Evolutionary conservation across 1,140 invertebrate genomes (phyloP).

Genomic region (Trachymyrmex septentrionalis): DNA sequence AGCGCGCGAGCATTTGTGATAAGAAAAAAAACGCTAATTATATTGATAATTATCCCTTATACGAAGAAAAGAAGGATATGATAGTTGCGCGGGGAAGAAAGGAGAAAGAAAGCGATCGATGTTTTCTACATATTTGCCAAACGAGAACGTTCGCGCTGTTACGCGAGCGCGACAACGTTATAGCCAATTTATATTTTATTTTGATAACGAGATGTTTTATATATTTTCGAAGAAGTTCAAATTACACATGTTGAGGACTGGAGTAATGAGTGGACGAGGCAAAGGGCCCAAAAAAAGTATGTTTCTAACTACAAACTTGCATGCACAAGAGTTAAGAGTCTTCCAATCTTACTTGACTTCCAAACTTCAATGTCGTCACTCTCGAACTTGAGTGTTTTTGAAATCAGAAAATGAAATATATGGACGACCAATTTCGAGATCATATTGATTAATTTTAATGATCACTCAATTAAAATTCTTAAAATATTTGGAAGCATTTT

Average conservation of each 20-base stretch:
- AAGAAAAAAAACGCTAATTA: constrained; percentile 25
- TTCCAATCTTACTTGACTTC: not conserved
- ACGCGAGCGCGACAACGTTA: constrained; percentile 70
- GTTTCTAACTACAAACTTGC: constrained; percentile 37
- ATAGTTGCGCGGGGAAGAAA: constrained; percentile 49
- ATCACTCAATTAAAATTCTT: not conserved
- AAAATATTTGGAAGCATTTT: not conserved
- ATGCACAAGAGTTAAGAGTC: not conserved
- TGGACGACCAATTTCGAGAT: not conserved
- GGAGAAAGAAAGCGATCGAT: constrained; percentile 70
- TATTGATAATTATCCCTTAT: constrained; percentile 46
- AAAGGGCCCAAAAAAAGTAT: constrained; percentile 46
- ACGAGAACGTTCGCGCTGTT: constrained; percentile 64
- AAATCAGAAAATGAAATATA: constrained; percentile 7
- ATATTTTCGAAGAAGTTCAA: constrained; percentile 76
- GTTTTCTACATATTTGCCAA: constrained; percentile 79
- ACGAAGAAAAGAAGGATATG: constrained; percentile 5
- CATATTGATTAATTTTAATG: not conserved
- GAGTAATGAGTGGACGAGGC: constrained; percentile 7
- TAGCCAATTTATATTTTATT: constrained; percentile 83
- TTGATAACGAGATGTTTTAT: constrained; percentile 79
- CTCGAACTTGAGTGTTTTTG: not conserved
- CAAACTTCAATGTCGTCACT: not conserved
- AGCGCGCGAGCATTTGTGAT: constrained; percentile 55
- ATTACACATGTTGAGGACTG: constrained; percentile 61